These are phyloP conservation scores for Hyalella azteca DNA, from an alignment of 2,888 invertebrate species.

Conservation along the genomic window DNA sequence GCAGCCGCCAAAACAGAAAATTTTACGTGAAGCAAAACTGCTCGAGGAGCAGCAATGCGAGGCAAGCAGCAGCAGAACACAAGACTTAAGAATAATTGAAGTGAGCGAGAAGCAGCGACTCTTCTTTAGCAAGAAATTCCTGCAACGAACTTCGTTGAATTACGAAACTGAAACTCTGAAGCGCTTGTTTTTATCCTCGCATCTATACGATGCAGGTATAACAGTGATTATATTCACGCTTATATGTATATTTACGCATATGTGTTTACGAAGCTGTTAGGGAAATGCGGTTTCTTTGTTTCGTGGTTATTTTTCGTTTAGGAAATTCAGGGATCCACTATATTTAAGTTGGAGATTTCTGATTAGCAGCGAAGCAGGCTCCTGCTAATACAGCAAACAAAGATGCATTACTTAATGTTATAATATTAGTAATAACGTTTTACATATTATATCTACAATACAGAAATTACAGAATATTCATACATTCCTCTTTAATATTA, in stretches of 20 bases:
- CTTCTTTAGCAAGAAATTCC: conserved; percentile 25
- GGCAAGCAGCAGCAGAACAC: conserved; percentile 28
- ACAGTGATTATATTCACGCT: not conserved
- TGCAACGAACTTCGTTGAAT: not conserved
- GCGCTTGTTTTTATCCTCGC: not conserved
- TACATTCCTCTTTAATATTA: too few species aligned
- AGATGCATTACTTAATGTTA: too few species aligned
- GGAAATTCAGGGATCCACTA: conserved; percentile 1
- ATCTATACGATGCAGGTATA: not conserved
- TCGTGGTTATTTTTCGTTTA: not conserved
- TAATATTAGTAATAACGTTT: too few species aligned
- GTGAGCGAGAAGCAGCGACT: conserved; percentile 15
- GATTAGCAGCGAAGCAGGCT: too few species aligned
- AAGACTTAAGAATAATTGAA: conserved; percentile 35
- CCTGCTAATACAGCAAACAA: too few species aligned
- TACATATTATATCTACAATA: too few species aligned
- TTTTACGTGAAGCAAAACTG: conserved; percentile 14
- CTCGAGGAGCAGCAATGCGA: conserved; percentile 33
- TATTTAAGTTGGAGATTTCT: not conserved
- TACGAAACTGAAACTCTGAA: not conserved
- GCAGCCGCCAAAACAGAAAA: conserved; percentile 2
- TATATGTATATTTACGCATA: not conserved
- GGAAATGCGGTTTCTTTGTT: not conserved
- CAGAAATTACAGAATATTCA: too few species aligned
- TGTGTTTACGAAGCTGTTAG: not conserved